These are phyloP conservation scores for Dolomedes plantarius DNA, from an alignment of 2,888 invertebrate species.

Conservation along the genomic window DNA sequence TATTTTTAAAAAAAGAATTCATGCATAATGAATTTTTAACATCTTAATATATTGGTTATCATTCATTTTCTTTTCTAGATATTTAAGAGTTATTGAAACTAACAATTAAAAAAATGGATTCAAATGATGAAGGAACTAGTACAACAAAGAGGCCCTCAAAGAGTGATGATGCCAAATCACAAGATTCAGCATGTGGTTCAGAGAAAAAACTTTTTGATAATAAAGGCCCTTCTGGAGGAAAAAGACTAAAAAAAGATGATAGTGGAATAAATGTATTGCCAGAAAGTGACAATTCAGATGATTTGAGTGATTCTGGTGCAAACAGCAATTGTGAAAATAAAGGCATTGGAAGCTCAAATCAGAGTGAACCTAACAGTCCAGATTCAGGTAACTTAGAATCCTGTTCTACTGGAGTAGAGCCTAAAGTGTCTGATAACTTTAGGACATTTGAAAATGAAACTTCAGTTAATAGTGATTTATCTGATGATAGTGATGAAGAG, in stretches of 20 bases:
- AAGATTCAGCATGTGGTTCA: background rate
- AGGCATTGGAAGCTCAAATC: background rate
- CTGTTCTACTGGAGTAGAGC: background rate
- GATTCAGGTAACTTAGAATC: constrained; percentile 50
- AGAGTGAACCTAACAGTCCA: constrained; percentile 23
- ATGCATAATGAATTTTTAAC: too few species aligned
- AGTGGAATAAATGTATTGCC: constrained; percentile 58
- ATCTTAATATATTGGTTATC: too few species aligned
- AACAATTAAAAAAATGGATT: constrained; percentile 33
- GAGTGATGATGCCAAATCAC: background rate
- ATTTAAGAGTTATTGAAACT: too few species aligned
- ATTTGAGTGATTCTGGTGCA: constrained; percentile 17
- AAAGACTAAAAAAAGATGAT: constrained; percentile 64
- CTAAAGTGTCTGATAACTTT: background rate
- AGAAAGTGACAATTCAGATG: constrained; percentile 48
- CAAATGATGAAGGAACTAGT: constrained; percentile 9
- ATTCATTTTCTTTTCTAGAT: too few species aligned
- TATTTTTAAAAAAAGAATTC: too few species aligned
- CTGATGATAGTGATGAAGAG: background rate
- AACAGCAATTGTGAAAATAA: background rate
- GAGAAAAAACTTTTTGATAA: background rate
- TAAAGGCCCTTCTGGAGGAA: constrained; percentile 12
- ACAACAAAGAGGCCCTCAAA: constrained; percentile 40
- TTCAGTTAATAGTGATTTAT: background rate
- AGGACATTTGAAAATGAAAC: background rate